These are phyloP conservation scores for Eupithecia subumbrata DNA, from an alignment of 2,888 invertebrate species.

Conservation along the genomic window DNA sequence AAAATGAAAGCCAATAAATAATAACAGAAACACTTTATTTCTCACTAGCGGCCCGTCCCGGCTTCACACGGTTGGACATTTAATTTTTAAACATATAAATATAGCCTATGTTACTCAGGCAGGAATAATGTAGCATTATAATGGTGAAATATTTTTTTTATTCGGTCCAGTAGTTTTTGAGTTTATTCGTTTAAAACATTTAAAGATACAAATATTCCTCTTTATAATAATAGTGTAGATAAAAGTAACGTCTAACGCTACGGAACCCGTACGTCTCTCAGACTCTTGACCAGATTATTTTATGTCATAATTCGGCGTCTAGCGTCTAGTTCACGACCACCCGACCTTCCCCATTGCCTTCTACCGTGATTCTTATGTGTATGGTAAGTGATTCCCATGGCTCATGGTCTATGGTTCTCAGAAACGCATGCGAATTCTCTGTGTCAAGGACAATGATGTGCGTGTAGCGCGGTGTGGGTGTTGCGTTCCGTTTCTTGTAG, in stretches of 20 bases:
- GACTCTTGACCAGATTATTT: neutral
- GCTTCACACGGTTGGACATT: too few relatives aligned
- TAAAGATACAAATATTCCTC: too few relatives aligned
- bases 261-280: neutral
- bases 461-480: neutral
- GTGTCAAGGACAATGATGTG: neutral
- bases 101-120: too few relatives aligned
- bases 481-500: neutral
- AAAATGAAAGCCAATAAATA: too few relatives aligned
- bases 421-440: neutral
- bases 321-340: neutral
- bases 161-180: too few relatives aligned
- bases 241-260: neutral
- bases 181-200: too few relatives aligned
- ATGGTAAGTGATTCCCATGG: constrained; percentile 21
- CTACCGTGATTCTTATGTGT: neutral
- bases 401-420: constrained; percentile 7
- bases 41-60: too few relatives aligned
- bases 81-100: too few relatives aligned
- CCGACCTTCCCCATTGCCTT: neutral
- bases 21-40: neutral
- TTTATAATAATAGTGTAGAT: too few relatives aligned
- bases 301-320: neutral
- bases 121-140: too few relatives aligned
- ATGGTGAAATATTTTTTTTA: too few relatives aligned